phyloP scores from a whole-genome alignment of 2,797 vertebrate genomes.

The Craterocephalus amniculus region DNA sequence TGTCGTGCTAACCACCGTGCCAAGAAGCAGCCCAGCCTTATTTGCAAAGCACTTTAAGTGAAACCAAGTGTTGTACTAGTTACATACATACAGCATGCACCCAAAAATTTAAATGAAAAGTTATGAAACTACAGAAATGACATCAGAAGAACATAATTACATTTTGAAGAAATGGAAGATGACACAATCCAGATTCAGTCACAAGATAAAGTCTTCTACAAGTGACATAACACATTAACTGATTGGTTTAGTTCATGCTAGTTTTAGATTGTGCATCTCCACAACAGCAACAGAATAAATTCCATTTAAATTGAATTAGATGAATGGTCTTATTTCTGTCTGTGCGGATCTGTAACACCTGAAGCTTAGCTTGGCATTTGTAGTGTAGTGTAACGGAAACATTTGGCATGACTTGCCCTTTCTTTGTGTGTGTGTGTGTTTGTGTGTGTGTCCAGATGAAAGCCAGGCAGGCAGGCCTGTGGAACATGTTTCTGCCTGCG shows the following conservation, averaged over 20 bases:
- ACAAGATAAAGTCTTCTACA: background rate
- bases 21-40: too few relatives aligned
- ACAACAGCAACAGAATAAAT: too few relatives aligned
- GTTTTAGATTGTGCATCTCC: background rate
- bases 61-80: too few relatives aligned
- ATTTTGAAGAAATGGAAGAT: too few relatives aligned
- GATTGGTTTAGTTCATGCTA: background rate
- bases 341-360: background rate
- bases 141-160: too few relatives aligned
- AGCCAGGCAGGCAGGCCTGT: constrained; percentile 88
- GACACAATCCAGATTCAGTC: background rate
- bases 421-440: background rate
- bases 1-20: too few relatives aligned
- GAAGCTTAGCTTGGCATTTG: background rate
- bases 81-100: too few relatives aligned
- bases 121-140: too few relatives aligned
- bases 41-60: too few relatives aligned
- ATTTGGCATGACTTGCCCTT: background rate
- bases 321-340: background rate
- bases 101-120: too few relatives aligned
- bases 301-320: too few relatives aligned
- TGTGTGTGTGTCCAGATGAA: constrained; percentile 77
- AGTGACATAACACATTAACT: background rate
- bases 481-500: constrained; percentile 93
- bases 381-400: background rate